Evolutionary conservation across 2,888 invertebrate genomes (phyloP), one percentile per base, ranked within the genome.

Genomic region (Petrophora chlorosata): DNA sequence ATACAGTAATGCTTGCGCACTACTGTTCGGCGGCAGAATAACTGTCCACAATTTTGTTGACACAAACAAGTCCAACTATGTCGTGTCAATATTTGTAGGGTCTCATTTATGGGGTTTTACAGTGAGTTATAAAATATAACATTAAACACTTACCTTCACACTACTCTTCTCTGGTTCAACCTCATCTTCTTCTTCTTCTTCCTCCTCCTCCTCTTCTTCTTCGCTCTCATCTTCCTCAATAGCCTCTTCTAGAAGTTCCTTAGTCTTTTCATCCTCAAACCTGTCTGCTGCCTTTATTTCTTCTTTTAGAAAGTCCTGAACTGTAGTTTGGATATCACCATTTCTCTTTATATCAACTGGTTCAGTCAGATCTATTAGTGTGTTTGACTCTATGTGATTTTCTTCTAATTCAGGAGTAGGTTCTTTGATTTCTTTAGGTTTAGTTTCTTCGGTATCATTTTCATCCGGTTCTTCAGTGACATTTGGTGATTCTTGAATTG

Each of bases 201-300:
- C 34, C 8, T 49, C 48, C 12, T 43, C 45, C 3, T 53, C 43
- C 25, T 78, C 25, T 9, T 67, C 66, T 8, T 75, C 76, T 36
- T 79, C 85, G 10, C 66, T 68, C 13, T 63, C 63, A 3, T 66
- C 73, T 8, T 75, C 84, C 53, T 75, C 76, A 13, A 85, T 65
- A 16, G 87, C 85, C 56, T 88, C 87, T 54, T 82, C 85, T 40
- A 88, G 54, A 44, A 85, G 76, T 50, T 85, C 83, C 13, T 79
- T 77, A 5, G 86, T 85, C 5, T 76, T 77, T 13, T 70, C 70
- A 43, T 76, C 63, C 32, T 70, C 63, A 39, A 73, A 69, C 23
- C 75, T 75, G 22, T 68, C 66, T 51, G 47, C 52, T 36, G 64
- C 55, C 28, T 67, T 59, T 9, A 57, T 54, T 54, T 74, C 66